A percentile compares a stretch with the other conserved stretches of the same genome.
phyloP scores from a whole-genome alignment of 2,113 vertebrate species.

The Marmota flaviventris region DNA sequence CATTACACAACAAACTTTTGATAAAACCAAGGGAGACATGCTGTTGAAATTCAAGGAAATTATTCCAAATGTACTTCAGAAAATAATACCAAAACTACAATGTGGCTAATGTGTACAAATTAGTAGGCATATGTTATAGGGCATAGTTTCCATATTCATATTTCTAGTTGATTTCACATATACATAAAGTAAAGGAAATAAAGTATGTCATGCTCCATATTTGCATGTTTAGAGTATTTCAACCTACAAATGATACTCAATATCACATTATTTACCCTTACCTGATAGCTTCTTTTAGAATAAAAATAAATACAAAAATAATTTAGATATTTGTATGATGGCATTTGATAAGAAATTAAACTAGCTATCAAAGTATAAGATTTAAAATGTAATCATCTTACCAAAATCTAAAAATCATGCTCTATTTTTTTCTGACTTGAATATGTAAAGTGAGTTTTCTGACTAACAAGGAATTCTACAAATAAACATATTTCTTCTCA shows the following conservation, averaged over 20 bases:
- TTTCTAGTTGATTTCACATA: slow-evolving; percentile 31
- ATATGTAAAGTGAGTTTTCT: neutral
- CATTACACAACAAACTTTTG: neutral
- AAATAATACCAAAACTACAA: neutral
- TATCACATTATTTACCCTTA: neutral
- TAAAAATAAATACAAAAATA: neutral
- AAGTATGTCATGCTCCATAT: neutral
- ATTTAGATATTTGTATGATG: neutral
- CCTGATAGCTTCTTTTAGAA: neutral
- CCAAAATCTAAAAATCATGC: neutral
- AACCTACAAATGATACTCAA: neutral
- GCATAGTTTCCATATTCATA: neutral
- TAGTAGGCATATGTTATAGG: neutral
- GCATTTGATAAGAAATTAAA: neutral
- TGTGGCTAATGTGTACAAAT: neutral
- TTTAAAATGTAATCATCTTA: neutral
- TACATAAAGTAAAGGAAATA: neutral
- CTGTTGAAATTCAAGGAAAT: neutral
- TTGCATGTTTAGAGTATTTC: neutral
- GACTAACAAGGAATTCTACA: neutral
- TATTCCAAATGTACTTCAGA: neutral
- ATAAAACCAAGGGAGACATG: neutral
- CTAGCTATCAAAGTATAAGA: neutral
- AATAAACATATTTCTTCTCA: neutral
- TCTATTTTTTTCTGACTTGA: neutral